Base-by-base conservation (phyloP, 2,888 invertebrate species). In the Lepidocyrtoides sp. region DNA sequence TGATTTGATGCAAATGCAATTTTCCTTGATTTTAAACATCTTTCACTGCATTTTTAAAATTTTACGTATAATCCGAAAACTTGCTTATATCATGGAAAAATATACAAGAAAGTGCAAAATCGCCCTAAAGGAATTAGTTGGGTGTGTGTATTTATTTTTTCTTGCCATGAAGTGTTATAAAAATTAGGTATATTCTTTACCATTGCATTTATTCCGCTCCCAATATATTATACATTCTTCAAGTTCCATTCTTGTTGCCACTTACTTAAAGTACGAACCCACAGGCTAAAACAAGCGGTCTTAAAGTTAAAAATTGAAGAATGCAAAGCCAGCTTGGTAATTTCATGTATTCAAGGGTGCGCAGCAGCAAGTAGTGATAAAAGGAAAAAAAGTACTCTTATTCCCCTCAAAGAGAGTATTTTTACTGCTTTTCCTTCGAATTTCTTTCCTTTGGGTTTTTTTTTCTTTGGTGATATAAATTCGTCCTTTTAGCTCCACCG, bases 271-370 rank as follows among this genome's bases (percentile, higher is more conserved):
- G 10, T 12, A 81, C 14, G 41, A 54, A 36, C 51, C 84, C 72
- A 72, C 32, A 36, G 72, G 84, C 84, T 20, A 83, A 66, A 12
- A 66, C 26, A 63, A 32, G 1, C 66, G 48, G 48, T 44, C 44
- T 82, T 14, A 66, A 83, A 66, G 83, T 83, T 66, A 66, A 72
- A 51, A 69, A 69, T 23, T 1, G 51, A 14, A 69, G n/a, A 72
- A 41, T 0, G 41, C 44, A 69, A 69, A 4, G 17, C n/a, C n/a
- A n/a, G n/a, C n/a, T n/a, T n/a, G n/a, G n/a, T n/a, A n/a, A n/a
- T n/a, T n/a, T n/a, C n/a, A n/a, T n/a, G n/a, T n/a, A n/a, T n/a
- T n/a, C n/a, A n/a, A n/a, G n/a, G n/a, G n/a, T n/a, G n/a, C n/a
- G n/a, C n/a, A n/a, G n/a, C n/a, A n/a, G n/a, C n/a, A n/a, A n/a